A percentile compares a stretch with the other conserved stretches of the same genome.
phyloP scores from a whole-genome alignment of 2,888 invertebrate genomes.

The Tinea trinotella region DNA sequence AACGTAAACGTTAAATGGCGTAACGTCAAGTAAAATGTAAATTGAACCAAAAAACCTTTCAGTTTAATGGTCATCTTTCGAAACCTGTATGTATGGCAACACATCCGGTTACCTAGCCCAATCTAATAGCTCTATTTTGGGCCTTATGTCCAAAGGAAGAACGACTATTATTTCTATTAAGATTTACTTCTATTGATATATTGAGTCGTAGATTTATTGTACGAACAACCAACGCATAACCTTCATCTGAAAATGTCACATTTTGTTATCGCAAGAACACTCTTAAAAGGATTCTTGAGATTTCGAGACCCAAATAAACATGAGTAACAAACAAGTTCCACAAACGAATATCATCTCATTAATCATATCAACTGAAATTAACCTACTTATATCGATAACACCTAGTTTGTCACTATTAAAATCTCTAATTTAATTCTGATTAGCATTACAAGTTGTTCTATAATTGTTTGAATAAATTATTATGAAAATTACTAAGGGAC shows the following conservation, averaged over 20 bases:
- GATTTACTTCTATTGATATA: not conserved
- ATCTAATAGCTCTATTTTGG: not conserved
- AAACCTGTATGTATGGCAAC: not conserved
- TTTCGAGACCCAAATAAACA: not conserved
- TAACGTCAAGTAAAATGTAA: conserved; percentile 2
- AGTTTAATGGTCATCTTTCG: conserved; percentile 11
- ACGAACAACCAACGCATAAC: conserved; percentile 6
- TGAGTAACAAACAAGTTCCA: not conserved
- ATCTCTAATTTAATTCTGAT: conserved; percentile 1
- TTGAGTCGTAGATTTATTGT: not conserved
- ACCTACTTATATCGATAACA: conserved; percentile 6
- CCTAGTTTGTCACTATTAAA: not conserved
- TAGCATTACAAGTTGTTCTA: not conserved
- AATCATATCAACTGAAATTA: conserved; percentile 8
- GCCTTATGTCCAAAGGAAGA: not conserved
- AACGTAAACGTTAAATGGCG: not conserved
- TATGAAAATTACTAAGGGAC: not conserved
- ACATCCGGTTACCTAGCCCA: not conserved
- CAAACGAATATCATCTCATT: not conserved
- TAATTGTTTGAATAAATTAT: not conserved
- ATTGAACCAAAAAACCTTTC: conserved; percentile 7
- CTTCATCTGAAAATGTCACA: conserved; percentile 16
- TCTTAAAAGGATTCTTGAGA: conserved; percentile 10
- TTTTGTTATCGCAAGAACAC: conserved; percentile 3
- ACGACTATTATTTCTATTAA: not conserved